Base-by-base conservation (phyloP, 2,888 invertebrate species). In the Ligdia adustata region DNA sequence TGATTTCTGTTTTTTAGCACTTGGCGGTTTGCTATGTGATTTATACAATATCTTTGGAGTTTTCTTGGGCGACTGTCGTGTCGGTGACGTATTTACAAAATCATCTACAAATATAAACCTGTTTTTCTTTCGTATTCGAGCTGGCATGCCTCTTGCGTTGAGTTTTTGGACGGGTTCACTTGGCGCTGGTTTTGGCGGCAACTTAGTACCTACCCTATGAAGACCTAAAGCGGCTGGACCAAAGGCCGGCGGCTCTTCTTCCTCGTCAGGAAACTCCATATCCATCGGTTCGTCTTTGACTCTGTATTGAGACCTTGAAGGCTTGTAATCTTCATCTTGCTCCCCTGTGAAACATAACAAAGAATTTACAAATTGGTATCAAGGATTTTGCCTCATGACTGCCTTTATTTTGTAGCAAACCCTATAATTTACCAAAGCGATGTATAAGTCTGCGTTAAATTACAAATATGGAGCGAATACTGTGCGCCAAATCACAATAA, bases 51-150 rank as follows among this genome's bases (percentile, higher is more conserved):
- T 91, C 68, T 92, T 93, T n/a, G 91, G 82, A 35, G 91, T 88
- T 69, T 93, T 92, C 68, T 93, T 94, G 7, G 95, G 94, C 9
- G 95, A 93, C 50, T 93, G 93, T 64, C 94, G 90, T 33, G 95
- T 94, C 67, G 95, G 95, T 28, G 95, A 95, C 4, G 82, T 82
- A 71, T 96, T 96, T 11, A 96, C 94, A 67, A 96, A 93, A 75
- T 97, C 95, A 78, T 98, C 97, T 78, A 97, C 97, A 80, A 94
- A 97, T 76, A 97, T 97, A 42, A 97, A 91, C 68, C 94, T 93
- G 79, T 98, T 98, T 72, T 96, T 95, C 80, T 97, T 98, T 16
- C 97, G 92, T 59, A 97, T 97, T 47, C 98, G 92, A 3, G 96
- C 96, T 40, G 97, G 97, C 96, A 96, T 97, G 31, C 97, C 97